Conservation (phyloP, 2,797 vertebrate genomes). For the Amniataba percoides region DNA sequence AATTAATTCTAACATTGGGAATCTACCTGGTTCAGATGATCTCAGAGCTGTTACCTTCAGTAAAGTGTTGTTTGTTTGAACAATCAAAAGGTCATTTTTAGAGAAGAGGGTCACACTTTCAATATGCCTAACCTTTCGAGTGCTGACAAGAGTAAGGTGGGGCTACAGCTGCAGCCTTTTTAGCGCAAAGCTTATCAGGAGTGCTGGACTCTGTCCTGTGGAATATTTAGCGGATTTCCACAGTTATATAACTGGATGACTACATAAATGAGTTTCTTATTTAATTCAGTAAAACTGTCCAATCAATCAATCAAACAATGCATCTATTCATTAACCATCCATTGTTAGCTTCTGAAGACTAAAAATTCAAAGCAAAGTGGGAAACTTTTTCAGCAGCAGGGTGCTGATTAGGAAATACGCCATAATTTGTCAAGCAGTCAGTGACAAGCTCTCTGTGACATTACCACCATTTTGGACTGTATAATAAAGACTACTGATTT, state of each 20-base stretch:
- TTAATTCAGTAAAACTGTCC: conserved; percentile 17
- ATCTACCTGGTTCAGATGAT: conserved; percentile 1
- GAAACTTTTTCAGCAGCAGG: conserved; percentile 28
- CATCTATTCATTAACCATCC: conserved; percentile 26
- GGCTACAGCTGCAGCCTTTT: conserved; percentile 17
- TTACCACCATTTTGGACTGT: conserved; percentile 2
- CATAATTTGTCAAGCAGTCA: conserved; percentile 30
- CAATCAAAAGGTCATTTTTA: conserved; percentile 5
- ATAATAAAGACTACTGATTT: conserved; percentile 27
- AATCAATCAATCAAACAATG: conserved; percentile 29
- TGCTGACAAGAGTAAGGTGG: conserved; percentile 26
- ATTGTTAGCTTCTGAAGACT: conserved; percentile 33
- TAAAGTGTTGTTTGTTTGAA: conserved; percentile 6
- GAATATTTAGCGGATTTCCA: conserved; percentile 17
- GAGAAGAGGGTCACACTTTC: conserved; percentile 29
- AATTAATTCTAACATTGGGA: not conserved
- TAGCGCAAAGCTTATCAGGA: conserved; percentile 1
- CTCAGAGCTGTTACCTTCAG: not conserved
- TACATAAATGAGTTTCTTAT: not conserved
- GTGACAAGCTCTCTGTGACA: conserved; percentile 17
- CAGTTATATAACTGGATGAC: conserved; percentile 12
- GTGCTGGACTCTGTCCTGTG: not conserved
- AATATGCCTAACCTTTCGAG: conserved; percentile 27
- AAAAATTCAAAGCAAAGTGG: conserved; percentile 17
- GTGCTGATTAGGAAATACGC: conserved; percentile 38